Evolutionary conservation across 1,140 invertebrate species (phyloP).

Genomic region (Chrysomallon squamiferum): DNA sequence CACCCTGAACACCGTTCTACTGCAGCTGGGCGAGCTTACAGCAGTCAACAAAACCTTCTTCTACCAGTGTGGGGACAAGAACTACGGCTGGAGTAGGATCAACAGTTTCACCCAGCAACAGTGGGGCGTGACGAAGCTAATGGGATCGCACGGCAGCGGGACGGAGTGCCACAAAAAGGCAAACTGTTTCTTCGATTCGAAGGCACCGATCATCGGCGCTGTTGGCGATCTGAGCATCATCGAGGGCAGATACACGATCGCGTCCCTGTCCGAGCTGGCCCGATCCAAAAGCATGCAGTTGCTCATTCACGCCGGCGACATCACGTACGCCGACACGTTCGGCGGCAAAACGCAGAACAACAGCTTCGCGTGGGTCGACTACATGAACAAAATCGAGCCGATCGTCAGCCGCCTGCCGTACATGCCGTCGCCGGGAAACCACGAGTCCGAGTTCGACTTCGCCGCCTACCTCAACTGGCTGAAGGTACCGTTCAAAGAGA

Average conservation of each 20-base stretch:
- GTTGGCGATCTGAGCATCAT: constrained; percentile 22
- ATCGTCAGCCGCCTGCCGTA: constrained; percentile 48
- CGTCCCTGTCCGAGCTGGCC: constrained; percentile 7
- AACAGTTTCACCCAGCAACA: constrained; percentile 11
- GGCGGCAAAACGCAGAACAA: constrained; percentile 19
- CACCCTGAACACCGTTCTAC: constrained; percentile 16
- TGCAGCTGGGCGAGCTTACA: constrained; percentile 6
- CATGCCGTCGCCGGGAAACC: constrained; percentile 58
- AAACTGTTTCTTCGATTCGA: not conserved
- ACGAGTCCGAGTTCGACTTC: constrained; percentile 52
- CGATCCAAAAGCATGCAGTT: constrained; percentile 14
- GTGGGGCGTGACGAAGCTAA: not conserved
- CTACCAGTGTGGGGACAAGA: constrained; percentile 22
- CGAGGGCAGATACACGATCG: constrained; percentile 14
- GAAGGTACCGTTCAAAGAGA: constrained; percentile 15
- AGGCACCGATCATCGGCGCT: constrained; percentile 12
- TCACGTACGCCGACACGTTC: constrained; percentile 28
- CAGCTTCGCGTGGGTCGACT: constrained; percentile 34
- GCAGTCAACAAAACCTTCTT: not conserved
- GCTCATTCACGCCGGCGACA: constrained; percentile 28
- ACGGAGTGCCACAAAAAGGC: not conserved
- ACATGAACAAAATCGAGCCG: constrained; percentile 51
- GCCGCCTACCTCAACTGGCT: constrained; percentile 40
- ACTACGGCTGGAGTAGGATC: constrained; percentile 13
- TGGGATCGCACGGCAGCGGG: not conserved